Base-by-base conservation (phyloP, 2,888 invertebrate species). In the Camponotus fellah region DNA sequence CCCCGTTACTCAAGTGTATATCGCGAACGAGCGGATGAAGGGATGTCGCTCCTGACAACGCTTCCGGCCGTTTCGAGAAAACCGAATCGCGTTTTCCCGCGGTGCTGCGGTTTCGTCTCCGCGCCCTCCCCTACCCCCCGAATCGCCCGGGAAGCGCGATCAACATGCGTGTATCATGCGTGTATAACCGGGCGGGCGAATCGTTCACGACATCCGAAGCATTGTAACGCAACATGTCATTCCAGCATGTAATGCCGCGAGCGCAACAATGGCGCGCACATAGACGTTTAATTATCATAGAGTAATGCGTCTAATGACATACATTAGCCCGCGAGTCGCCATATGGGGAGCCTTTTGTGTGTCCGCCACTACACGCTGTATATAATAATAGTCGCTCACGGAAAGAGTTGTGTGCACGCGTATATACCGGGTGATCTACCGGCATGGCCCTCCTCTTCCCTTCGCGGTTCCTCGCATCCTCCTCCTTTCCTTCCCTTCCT, bases 221-320 rank as follows among this genome's bases (percentile, higher is more conserved):
- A 94, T 93, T 93, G 94, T 94, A 94, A 93, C 94, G 93, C 94
- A 95, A 95, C 94, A 91, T 94, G 94, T 94, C 94, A 94, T 95
- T 95, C 93, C 91, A 92, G 93, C 26, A 26, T 26, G 26, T 93
- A 94, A 94, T 93, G 93, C 93, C 93, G 92, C 93, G 91, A 91
- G 92, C 94, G 93, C 93, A 94, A 95, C 94, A 95, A 94, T 94
- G 93, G 93, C 92, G 87, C 90, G 91, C 82, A 88, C 93, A 94
- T 93, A 94, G 94, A 94, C 94, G 93, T 94, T 95, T 95, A 95
- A 95, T 95, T 95, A 94, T 94, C 94, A 95, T 94, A 94, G 95
- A 95, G 94, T 94, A 95, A 94, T 95, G 94, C 91, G 87, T 90
- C 94, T 95, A 95, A 95, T 95, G 93, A 94, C 95, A 95, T 94